Conservation (phyloP, 2,888 invertebrate species). For the Chrysolina haemoptera region DNA sequence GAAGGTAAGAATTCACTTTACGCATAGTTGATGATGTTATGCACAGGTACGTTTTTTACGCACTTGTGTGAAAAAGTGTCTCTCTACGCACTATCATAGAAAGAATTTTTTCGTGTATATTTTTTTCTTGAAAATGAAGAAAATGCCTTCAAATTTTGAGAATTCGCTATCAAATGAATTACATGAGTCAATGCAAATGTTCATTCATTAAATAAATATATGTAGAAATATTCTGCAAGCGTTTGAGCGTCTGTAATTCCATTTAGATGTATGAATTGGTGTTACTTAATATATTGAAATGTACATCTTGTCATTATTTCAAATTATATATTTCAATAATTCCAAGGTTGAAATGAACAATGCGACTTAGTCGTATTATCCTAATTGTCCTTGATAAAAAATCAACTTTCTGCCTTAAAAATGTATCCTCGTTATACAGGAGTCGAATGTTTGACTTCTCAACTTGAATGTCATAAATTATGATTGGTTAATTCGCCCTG, state of each 20-base stretch:
- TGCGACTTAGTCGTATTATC: background rate
- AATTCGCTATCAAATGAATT: too few species aligned
- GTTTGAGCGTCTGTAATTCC: background rate
- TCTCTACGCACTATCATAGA: too few species aligned
- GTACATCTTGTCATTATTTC: slow-evolving; percentile 12
- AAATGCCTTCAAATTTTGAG: too few species aligned
- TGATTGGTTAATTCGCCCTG: too few species aligned
- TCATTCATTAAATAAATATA: background rate
- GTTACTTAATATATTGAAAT: slow-evolving; percentile 2
- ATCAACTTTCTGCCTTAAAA: background rate
- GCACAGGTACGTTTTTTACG: too few species aligned
- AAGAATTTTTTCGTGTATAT: too few species aligned
- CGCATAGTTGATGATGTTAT: too few species aligned
- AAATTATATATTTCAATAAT: slow-evolving; percentile 14
- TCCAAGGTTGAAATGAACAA: slow-evolving; percentile 8
- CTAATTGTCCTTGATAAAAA: background rate
- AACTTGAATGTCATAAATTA: too few species aligned
- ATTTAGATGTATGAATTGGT: background rate
- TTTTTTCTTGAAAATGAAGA: too few species aligned
- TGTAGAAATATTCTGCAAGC: slow-evolving; percentile 2
- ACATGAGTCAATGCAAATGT: background rate
- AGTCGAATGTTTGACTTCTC: background rate
- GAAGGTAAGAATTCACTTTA: too few species aligned
- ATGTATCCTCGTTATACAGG: background rate
- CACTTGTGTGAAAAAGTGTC: too few species aligned